A percentile compares a stretch with the other conserved stretches of the same genome.
These are phyloP conservation scores for Condylura cristata DNA, from an alignment of 2,113 vertebrate species.

Conservation along the genomic window DNA sequence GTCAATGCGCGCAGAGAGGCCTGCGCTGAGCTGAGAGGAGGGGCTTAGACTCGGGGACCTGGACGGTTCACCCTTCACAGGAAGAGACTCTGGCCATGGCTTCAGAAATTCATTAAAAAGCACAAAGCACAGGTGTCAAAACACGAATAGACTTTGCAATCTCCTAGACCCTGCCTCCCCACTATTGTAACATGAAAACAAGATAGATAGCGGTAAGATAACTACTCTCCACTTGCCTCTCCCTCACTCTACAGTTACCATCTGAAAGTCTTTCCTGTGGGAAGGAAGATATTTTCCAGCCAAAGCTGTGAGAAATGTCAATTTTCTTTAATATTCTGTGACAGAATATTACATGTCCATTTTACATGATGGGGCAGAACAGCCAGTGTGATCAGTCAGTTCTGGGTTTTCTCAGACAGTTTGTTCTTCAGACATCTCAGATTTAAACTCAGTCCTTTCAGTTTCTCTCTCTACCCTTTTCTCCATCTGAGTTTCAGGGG, in stretches of 20 bases:
- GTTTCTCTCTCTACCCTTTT: background rate
- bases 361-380: background rate
- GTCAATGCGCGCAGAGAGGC: background rate
- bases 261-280: background rate
- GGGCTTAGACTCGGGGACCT: too few species aligned
- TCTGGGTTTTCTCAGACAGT: background rate
- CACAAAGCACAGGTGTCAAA: background rate
- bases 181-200: background rate
- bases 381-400: background rate
- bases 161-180: background rate
- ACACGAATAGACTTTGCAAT: background rate
- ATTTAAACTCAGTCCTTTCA: background rate
- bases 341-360: background rate
- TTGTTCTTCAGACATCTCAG: background rate
- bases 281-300: background rate
- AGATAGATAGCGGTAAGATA: background rate
- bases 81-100: background rate
- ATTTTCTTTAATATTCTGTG: background rate
- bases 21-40: background rate
- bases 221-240: background rate
- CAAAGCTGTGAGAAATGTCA: background rate
- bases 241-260: accelerated
- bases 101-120: background rate
- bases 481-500: background rate
- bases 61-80: too few species aligned